Base-by-base conservation (phyloP, 2,113 vertebrate species). In the Hippocampus mohnikei region DNA sequence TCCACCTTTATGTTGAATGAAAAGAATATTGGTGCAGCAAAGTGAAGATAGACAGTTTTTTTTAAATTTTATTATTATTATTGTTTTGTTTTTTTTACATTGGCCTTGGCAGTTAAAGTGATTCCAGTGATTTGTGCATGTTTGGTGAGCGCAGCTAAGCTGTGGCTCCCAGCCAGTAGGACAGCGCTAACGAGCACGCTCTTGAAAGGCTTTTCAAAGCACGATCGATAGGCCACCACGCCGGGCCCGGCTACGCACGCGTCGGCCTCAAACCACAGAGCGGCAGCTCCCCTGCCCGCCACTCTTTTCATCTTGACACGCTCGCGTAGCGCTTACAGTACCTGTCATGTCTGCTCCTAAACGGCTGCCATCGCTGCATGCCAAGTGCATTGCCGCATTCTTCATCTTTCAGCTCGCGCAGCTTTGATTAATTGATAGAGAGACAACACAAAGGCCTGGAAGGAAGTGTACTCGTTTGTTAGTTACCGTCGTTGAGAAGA, bases 291-390 rank as follows among this genome's bases (percentile, higher is more conserved):
- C 44, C 46, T 75, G 71, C 86, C 67, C 56, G 62, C 70, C 56
- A 27, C 25, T 29, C 58, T 29, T 86, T 84, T 86, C 84, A 87
- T 85, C 77, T 60, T 82, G 81, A 84, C 89, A 88, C 78, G 85
- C 82, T 84, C 79, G 75, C 81, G 80, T 66, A 60, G 81, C 76
- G 79, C 73, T 81, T 83, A 13, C 42, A 44, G 42, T 44, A 81
- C 88, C 84, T 84, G 85, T 87, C 87, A 85, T 83, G 85, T 88
- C 85, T 77, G 69, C 15, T 84, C 82, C 85, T 91, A 88, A 91
- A 91, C 77, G 86, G 81, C 83, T 84, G 84, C 78, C 78, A 70
- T 87, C 75, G 77, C 88, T 65, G 74, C 84, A 85, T 83, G 85
- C 79, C 77, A 81, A 88, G 84, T 74, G 81, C 80, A 86, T 86